Evolutionary conservation across 2,888 invertebrate genomes (phyloP).

Genomic region (Torymus texanus): DNA sequence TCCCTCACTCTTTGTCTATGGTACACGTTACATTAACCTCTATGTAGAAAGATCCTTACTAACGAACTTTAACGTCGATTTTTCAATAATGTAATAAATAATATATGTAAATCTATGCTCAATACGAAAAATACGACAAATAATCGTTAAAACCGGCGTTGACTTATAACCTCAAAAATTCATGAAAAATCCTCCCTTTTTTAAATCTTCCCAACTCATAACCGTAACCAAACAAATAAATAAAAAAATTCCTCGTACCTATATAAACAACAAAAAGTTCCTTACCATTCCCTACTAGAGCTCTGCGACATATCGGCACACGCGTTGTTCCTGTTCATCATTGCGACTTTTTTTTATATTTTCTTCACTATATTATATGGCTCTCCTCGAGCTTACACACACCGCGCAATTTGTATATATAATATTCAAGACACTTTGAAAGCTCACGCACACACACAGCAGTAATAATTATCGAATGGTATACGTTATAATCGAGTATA

Average conservation of each 20-base stretch:
- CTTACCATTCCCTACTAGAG: slow-evolving; percentile 53
- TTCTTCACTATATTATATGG: neutral
- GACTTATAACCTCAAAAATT: slow-evolving; percentile 12
- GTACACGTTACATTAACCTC: too few relatives aligned
- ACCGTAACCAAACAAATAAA: neutral
- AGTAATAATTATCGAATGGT: too few relatives aligned
- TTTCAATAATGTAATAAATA: too few relatives aligned
- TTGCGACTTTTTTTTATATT: slow-evolving; percentile 4
- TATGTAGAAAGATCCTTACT: too few relatives aligned
- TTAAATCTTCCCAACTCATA: neutral
- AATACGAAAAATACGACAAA: too few relatives aligned
- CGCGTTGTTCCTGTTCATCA: slow-evolving; percentile 45
- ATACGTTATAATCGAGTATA: too few relatives aligned
- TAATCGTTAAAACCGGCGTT: neutral
- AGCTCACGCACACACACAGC: too few relatives aligned
- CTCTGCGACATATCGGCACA: slow-evolving; percentile 24
- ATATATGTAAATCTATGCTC: too few relatives aligned
- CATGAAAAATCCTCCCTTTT: neutral
- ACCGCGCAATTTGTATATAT: neutral
- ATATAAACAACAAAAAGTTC: neutral
- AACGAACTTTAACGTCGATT: too few relatives aligned
- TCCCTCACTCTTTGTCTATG: too few relatives aligned
- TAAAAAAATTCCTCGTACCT: neutral
- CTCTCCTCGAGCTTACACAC: neutral
- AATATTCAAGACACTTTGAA: too few relatives aligned